phyloP scores from a whole-genome alignment of 2,888 invertebrate species.

The Drosophila melanosoma region DNA sequence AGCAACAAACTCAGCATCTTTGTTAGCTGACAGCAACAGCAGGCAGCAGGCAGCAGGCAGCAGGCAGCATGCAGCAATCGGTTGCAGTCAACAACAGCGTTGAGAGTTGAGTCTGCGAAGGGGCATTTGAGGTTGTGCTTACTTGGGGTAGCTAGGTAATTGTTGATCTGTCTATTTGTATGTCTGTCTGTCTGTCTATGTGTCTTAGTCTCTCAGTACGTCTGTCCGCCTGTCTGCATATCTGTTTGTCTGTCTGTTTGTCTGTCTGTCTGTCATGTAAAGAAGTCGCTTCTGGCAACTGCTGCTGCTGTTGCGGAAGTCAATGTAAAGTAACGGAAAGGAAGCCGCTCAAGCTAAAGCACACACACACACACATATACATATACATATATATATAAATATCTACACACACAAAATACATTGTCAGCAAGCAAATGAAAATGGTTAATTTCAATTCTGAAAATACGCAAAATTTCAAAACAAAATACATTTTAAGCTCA shows the following conservation, averaged over 20 bases:
- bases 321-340: constrained; percentile 71
- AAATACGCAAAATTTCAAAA: background rate
- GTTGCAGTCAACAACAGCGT: constrained; percentile 2
- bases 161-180: constrained; percentile 6
- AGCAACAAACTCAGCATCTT: constrained; percentile 24
- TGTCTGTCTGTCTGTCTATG: constrained; percentile 12
- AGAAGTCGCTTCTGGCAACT: constrained; percentile 35
- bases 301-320: constrained; percentile 62
- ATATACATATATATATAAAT: background rate
- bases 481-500: background rate
- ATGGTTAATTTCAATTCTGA: background rate
- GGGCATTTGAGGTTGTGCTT: background rate
- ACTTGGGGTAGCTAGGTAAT: background rate
- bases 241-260: constrained; percentile 8
- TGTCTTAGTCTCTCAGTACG: background rate
- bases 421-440: background rate
- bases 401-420: background rate
- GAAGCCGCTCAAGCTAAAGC: constrained; percentile 42
- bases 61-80: constrained; percentile 17
- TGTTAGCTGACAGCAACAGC: constrained; percentile 46
- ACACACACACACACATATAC: constrained; percentile 15
- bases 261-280: constrained; percentile 23
- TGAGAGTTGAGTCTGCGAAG: background rate
- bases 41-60: background rate
- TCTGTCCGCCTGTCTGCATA: background rate